Evolutionary conservation across 2,797 vertebrate genomes (phyloP).

Genomic region (Selene dorsalis): DNA sequence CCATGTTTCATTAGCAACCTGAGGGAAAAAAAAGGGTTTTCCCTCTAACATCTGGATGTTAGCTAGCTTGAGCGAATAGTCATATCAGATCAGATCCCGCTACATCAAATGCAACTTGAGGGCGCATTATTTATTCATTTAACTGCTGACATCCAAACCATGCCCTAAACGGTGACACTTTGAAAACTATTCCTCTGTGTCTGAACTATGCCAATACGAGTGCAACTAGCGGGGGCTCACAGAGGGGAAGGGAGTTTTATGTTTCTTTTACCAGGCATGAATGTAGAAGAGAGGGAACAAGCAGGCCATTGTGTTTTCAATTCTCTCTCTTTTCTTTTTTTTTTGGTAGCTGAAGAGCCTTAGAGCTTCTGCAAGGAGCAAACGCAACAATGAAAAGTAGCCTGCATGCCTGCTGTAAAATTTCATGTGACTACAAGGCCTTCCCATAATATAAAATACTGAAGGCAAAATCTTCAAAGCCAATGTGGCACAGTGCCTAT

Average conservation of each 20-base stretch:
- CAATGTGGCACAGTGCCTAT: constrained; percentile 50
- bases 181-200: constrained; percentile 79
- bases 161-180: constrained; percentile 81
- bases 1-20: constrained; percentile 64
- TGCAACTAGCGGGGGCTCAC: constrained; percentile 50
- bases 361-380: constrained; percentile 57
- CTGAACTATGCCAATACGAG: constrained; percentile 60
- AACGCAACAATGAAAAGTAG: constrained; percentile 64
- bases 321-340: constrained; percentile 75
- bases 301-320: constrained; percentile 72
- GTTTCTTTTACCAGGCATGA: constrained; percentile 67
- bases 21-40: constrained; percentile 28
- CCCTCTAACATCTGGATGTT: constrained; percentile 74
- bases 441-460: constrained; percentile 47
- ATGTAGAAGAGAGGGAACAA: constrained; percentile 70
- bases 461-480: constrained; percentile 53
- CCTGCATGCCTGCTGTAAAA: constrained; percentile 65
- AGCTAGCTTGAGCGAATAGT: constrained; percentile 69
- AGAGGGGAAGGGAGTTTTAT: constrained; percentile 57
- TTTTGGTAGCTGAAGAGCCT: constrained; percentile 67
- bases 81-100: constrained; percentile 73
- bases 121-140: constrained; percentile 82
- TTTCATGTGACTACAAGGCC: constrained; percentile 70
- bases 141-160: constrained; percentile 78
- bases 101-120: constrained; percentile 79